Percentiles rank a stretch among this genome's conserved stretches.
Conservation (phyloP, 2,797 vertebrate genomes). For the Hemitrygon akajei region DNA sequence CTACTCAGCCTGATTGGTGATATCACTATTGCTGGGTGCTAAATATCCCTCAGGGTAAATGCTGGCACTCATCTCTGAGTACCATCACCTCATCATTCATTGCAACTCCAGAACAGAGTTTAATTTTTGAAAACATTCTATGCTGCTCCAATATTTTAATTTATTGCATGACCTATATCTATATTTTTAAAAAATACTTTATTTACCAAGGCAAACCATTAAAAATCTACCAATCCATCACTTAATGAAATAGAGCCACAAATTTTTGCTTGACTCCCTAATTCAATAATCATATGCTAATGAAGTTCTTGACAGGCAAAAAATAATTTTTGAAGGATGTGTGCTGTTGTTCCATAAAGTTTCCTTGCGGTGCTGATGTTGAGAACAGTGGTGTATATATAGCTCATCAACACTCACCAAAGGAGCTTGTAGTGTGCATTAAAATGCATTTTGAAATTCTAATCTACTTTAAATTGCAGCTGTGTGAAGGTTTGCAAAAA, state of each 20-base stretch:
- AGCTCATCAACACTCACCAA: neutral
- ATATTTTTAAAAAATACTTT: neutral
- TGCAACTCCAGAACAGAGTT: too few species aligned
- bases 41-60: too few species aligned
- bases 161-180: neutral
- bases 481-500: neutral
- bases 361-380: neutral
- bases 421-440: neutral
- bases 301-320: neutral
- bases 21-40: too few species aligned
- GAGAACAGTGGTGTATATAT: neutral
- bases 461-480: constrained; percentile 25
- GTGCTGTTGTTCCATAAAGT: neutral
- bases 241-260: neutral
- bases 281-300: neutral
- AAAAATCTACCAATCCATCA: neutral
- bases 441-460: constrained; percentile 4
- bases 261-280: neutral
- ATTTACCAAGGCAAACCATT: too few species aligned
- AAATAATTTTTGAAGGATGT: neutral
- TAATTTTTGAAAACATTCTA: neutral
- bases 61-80: too few species aligned
- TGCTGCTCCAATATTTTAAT: neutral
- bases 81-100: too few species aligned
- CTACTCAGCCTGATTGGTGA: too few species aligned